Evolutionary conservation across 2,888 invertebrate species (phyloP).

Genomic region (Drosophila infuscata): DNA sequence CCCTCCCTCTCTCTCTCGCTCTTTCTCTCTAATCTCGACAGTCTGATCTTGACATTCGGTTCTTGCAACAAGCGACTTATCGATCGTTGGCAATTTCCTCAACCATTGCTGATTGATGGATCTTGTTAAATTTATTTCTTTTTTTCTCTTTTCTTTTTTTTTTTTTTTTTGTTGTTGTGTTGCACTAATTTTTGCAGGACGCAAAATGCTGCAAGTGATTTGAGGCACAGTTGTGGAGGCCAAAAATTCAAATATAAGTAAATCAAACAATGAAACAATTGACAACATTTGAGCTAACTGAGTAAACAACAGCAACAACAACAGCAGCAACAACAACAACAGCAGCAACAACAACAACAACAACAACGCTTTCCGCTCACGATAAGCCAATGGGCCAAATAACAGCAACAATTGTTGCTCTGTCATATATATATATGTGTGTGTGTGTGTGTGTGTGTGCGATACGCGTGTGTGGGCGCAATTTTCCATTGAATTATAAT

Average conservation of each 20-base stretch:
- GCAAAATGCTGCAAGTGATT: constrained; percentile 18
- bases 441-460: constrained; percentile 38
- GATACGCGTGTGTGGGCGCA: constrained; percentile 71
- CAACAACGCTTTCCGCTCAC: constrained; percentile 69
- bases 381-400: constrained; percentile 54
- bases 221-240: background rate
- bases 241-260: constrained; percentile 13
- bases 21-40: constrained; percentile 32
- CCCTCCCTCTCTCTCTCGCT: background rate
- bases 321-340: constrained; percentile 24
- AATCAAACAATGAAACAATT: constrained; percentile 30
- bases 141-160: background rate
- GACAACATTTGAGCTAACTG: constrained; percentile 27
- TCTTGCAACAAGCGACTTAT: constrained; percentile 33
- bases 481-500: constrained; percentile 78
- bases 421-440: constrained; percentile 5
- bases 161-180: background rate
- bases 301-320: constrained; percentile 41
- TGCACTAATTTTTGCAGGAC: constrained; percentile 11
- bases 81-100: constrained; percentile 35
- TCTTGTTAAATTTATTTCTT: constrained; percentile 29
- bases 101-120: constrained; percentile 49
- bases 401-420: constrained; percentile 52
- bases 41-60: constrained; percentile 46
- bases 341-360: constrained; percentile 38